Evolutionary conservation across 2,888 invertebrate genomes (phyloP).

Genomic region (Atherix ibis): DNA sequence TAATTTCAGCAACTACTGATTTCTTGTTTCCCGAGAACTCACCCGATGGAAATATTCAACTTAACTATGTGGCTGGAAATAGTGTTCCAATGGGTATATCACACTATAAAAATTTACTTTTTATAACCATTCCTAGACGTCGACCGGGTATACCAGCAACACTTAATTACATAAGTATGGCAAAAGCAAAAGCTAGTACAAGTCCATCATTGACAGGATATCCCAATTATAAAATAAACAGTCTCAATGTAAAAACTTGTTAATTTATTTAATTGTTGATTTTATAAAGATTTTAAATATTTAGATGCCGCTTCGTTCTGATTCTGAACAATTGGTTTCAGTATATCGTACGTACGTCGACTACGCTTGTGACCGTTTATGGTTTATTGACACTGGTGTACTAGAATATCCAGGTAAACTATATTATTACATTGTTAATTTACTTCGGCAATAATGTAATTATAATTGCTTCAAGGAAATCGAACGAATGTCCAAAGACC

Average conservation of each 20-base stretch:
- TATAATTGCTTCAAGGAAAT: constrained; percentile 16
- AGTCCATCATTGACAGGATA: neutral
- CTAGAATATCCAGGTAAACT: constrained; percentile 46
- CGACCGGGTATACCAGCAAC: neutral
- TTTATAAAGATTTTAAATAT: too few relatives aligned
- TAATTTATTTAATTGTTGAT: too few relatives aligned
- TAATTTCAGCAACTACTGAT: too few relatives aligned
- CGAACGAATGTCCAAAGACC: constrained; percentile 37
- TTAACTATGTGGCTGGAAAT: neutral
- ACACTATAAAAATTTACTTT: neutral
- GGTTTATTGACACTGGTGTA: constrained; percentile 65
- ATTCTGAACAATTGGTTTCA: constrained; percentile 36
- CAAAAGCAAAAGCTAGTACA: neutral
- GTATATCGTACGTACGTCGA: constrained; percentile 59
- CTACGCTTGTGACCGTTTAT: constrained; percentile 52
- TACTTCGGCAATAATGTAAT: neutral
- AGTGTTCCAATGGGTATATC: neutral
- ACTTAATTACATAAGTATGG: neutral
- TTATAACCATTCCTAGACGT: neutral
- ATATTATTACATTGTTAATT: neutral
- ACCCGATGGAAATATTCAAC: too few relatives aligned
- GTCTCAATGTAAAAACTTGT: too few relatives aligned
- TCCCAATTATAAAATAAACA: neutral
- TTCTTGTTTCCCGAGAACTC: too few relatives aligned
- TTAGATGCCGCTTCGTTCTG: too few relatives aligned